Evolutionary conservation across 2,113 vertebrate species (phyloP).

Genomic region (human (Homo sapiens)): DNA sequence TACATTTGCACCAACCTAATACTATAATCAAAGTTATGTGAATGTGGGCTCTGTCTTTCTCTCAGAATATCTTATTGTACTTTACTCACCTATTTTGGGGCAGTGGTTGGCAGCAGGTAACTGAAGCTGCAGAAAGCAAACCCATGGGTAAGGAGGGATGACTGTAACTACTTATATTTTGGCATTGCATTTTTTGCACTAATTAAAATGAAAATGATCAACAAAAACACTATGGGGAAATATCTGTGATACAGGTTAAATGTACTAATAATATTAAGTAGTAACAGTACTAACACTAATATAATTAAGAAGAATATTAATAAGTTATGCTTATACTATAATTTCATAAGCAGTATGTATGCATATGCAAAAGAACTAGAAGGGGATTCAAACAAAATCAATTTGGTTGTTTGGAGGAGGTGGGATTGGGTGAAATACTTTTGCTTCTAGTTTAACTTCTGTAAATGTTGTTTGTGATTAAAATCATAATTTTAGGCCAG

Average conservation of each 20-base stretch:
- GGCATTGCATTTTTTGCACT: neutral
- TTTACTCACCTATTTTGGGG: neutral
- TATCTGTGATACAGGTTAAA: neutral
- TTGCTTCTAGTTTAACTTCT: neutral
- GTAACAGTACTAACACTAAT: neutral
- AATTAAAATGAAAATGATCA: conserved; percentile 4
- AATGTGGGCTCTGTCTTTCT: neutral
- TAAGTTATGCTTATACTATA: neutral
- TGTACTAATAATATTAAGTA: neutral
- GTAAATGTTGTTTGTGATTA: neutral
- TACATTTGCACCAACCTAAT: too few relatives aligned
- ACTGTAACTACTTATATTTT: neutral
- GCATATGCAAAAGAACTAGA: neutral
- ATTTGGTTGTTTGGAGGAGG: neutral
- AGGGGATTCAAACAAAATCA: neutral
- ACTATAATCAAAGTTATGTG: neutral
- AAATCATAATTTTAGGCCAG: neutral
- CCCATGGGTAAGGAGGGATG: neutral
- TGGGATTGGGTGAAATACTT: neutral
- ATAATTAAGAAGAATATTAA: neutral
- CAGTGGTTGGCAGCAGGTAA: neutral
- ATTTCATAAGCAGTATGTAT: neutral
- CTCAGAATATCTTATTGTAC: neutral
- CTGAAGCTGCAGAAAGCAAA: neutral
- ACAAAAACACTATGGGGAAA: neutral